A percentile compares a stretch with the other conserved stretches of the same genome.
Evolutionary conservation across 92 coral and sea anemone genomes (phyloP).

Genomic region (Blastomussa wellsi): DNA sequence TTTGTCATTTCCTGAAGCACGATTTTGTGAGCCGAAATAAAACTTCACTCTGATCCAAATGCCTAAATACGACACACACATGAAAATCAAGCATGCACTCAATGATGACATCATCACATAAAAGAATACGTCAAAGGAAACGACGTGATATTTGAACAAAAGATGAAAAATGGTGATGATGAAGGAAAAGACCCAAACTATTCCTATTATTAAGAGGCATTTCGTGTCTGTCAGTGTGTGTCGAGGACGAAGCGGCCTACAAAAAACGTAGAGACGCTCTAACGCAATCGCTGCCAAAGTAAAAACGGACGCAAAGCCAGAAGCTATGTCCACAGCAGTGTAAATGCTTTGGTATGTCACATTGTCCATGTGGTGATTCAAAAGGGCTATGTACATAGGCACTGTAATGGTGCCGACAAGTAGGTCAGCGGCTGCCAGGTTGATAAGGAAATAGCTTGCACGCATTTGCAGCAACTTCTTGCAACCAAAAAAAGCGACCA

Average conservation of each 20-base stretch:
- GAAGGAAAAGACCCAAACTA: constrained; percentile 63
- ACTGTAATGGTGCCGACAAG: constrained; percentile 63
- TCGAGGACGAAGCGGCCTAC: constrained; percentile 33
- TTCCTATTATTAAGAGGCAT: constrained; percentile 31
- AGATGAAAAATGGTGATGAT: constrained; percentile 63
- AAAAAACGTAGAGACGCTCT: constrained; percentile 51
- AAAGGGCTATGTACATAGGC: constrained; percentile 62
- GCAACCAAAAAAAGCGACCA: constrained; percentile 60
- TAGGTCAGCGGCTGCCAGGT: constrained; percentile 66
- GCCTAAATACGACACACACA: constrained; percentile 62
- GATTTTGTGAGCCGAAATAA: constrained; percentile 53
- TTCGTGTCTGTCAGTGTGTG: constrained; percentile 15
- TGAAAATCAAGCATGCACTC: constrained; percentile 54
- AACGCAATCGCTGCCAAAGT: constrained; percentile 47
- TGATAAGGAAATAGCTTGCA: constrained; percentile 66
- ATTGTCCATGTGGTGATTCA: constrained; percentile 51
- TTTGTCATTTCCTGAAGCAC: constrained; percentile 52
- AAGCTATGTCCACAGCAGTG: constrained; percentile 53
- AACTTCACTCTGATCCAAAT: constrained; percentile 64
- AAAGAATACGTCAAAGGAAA: constrained; percentile 61
- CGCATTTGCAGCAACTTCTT: constrained; percentile 70
- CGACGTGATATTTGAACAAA: constrained; percentile 44
- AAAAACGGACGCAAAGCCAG: constrained; percentile 60
- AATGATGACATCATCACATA: constrained; percentile 64
- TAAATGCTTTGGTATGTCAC: constrained; percentile 59